Evolutionary conservation across 2,888 invertebrate species (phyloP), one percentile per base, ranked within the genome.

Genomic region (Pammene aurita): DNA sequence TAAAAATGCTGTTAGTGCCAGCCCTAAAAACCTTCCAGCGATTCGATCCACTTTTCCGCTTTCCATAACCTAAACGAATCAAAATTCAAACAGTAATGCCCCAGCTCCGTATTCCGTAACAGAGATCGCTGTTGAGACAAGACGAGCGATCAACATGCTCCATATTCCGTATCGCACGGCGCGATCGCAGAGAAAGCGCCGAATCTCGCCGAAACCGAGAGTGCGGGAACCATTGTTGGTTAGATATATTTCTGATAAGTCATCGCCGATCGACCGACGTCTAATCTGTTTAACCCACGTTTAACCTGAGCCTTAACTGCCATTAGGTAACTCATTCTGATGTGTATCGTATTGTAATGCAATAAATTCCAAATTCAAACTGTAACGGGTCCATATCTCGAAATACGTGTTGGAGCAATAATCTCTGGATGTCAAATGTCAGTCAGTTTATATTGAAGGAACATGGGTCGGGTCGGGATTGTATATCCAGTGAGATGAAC

Each of bases 121-220:
- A 10, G 50, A 48, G 50, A 48, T 35, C 55, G 46, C 16, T 16
- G 44, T 46, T 46, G 10, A 54, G 58, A 60, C 66, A 44, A 60
- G 60, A 60, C 18, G n/a, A n/a, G 35, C 14, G 44, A 44, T 48
- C 60, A 34, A 11, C 34, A 50, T 50, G 67, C 67, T 67, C 67
- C 48, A 50, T 67, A 55, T 62, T 56, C 48, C 60, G 38, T 67
- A 67, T 67, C 67, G 48, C 48, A 16, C 61, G 46, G 55, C 16
- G 67, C 64, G 56, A 67, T 67, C 67, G 56, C 48, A 50, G 56
- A 48, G 61, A 62, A 67, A 56, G 61, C 54, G 60, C 57, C 65
- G 58, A 54, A 58, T 44, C 26, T 26, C 61, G 64, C 54, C 58
- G 69, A 65, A 60, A 65, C 41, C 42, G 67, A 67, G 44, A 55